Evolutionary conservation across 2,888 invertebrate genomes (phyloP).

Genomic region (Agonopterix subpropinquella): DNA sequence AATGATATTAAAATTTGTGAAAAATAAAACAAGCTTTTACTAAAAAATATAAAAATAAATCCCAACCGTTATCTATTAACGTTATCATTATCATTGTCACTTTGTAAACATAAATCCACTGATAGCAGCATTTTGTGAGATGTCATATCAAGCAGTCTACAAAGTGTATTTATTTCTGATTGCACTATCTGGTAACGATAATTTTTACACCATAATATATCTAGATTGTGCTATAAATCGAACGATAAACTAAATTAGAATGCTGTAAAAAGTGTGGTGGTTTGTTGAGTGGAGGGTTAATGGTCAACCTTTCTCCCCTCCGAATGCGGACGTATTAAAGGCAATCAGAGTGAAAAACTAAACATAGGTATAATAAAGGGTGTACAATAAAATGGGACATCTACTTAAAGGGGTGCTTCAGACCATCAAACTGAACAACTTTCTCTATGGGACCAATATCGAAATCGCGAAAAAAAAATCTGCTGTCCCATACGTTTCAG

Average conservation of each 20-base stretch:
- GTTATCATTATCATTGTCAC: conserved; percentile 44
- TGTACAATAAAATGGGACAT: too few species aligned
- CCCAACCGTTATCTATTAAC: conserved; percentile 40
- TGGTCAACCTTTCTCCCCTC: too few species aligned
- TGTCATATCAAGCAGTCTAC: conserved; percentile 45
- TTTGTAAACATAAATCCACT: conserved; percentile 45
- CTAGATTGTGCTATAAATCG: conserved; percentile 1
- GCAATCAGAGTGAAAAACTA: too few species aligned
- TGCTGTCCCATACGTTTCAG: too few species aligned
- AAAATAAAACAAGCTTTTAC: neutral
- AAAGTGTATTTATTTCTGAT: conserved; percentile 55
- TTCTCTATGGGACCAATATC: too few species aligned
- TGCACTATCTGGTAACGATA: conserved; percentile 44
- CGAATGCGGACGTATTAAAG: too few species aligned
- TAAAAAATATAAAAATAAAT: conserved; percentile 32
- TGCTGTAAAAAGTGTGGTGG: conserved; percentile 1
- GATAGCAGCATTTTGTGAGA: conserved; percentile 54
- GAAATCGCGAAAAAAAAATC: too few species aligned
- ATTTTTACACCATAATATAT: conserved; percentile 18
- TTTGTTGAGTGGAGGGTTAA: neutral
- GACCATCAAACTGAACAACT: too few species aligned
- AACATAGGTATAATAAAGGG: too few species aligned
- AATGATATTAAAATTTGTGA: too few species aligned
- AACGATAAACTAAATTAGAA: conserved; percentile 4
- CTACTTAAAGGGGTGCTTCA: too few species aligned